A percentile compares a stretch with the other conserved stretches of the same genome.
These are phyloP conservation scores for Eudemis profundana DNA, from an alignment of 2,888 invertebrate species.

Conservation along the genomic window DNA sequence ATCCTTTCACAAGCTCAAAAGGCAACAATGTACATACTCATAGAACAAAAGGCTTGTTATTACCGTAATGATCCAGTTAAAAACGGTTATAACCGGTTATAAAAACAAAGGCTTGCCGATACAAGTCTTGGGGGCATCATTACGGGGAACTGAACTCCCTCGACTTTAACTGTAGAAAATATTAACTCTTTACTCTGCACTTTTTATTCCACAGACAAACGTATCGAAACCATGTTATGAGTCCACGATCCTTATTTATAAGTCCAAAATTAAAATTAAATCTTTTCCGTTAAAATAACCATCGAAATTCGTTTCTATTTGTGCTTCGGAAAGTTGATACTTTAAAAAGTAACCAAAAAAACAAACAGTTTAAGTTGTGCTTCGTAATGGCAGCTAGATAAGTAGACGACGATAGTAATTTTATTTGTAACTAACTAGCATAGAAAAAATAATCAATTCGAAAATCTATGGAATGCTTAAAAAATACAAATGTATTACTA, in stretches of 20 bases:
- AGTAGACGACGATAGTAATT: too few species aligned
- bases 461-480: not conserved
- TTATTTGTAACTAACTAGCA: too few species aligned
- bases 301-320: too few species aligned
- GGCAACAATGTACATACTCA: constrained; percentile 14
- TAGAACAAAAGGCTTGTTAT: constrained; percentile 22
- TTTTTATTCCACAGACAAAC: not conserved
- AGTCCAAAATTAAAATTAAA: too few species aligned
- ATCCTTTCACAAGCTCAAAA: not conserved
- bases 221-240: too few species aligned
- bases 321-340: too few species aligned
- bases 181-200: not conserved
- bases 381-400: too few species aligned
- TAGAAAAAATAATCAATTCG: not conserved
- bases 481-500: too few species aligned
- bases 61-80: constrained; percentile 1
- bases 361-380: too few species aligned
- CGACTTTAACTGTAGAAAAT: not conserved
- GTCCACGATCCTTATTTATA: too few species aligned
- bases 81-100: not conserved
- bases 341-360: too few species aligned
- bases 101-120: constrained; percentile 18
- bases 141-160: not conserved
- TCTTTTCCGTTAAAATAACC: too few species aligned
- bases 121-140: constrained; percentile 26